Evolutionary conservation across 1,140 invertebrate species (phyloP), one percentile per base, ranked within the genome.

Genomic region (Trigoniulus corallinus): DNA sequence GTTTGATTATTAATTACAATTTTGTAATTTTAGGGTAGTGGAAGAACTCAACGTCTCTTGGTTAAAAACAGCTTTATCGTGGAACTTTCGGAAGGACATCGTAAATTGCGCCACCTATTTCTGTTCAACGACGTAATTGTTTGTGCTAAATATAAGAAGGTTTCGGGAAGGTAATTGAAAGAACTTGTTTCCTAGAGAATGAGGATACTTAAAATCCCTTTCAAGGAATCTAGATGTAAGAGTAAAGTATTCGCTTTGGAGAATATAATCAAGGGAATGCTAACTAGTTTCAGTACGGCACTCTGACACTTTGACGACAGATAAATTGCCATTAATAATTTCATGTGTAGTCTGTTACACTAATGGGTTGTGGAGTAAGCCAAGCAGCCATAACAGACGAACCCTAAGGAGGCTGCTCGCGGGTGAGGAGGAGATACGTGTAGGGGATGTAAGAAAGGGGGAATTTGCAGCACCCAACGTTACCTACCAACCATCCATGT

Each of bases 41-140:
- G 88, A 58, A 71, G 83, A 57, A 80, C 80, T 25, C 78, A 87
- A 66, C 71, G 88, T 49, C 79, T 88, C 64, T 73, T 95, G 57
- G 88, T 93, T 1, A 92, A 91, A 66, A 93, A 93, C 66, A 91
- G 88, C 0, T 92, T 94, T 62, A 85, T 94, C 44, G 88, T 95
- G 4, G 89, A 94, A 69, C 70, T 88, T 22, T 78, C 81, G 0
- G 85, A 89, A 61, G 82, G 83, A 1, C 81, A 85, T 64, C 74
- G 91, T 41, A 94, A 94, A 70, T 67, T 94, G 46, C 73, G 91
- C 45, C 89, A 93, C 74, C 69, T 95, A 50, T 93, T 95, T 69
- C 74, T 95, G 23, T 94, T 94, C 64, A 93, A 89, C 63, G 89
- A 95, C 66, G 84, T 93, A 51, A 82, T 95, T 55, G 84, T 91